Evolutionary conservation across 1,140 invertebrate species (phyloP).

Genomic region (Aculops lycopersici): DNA sequence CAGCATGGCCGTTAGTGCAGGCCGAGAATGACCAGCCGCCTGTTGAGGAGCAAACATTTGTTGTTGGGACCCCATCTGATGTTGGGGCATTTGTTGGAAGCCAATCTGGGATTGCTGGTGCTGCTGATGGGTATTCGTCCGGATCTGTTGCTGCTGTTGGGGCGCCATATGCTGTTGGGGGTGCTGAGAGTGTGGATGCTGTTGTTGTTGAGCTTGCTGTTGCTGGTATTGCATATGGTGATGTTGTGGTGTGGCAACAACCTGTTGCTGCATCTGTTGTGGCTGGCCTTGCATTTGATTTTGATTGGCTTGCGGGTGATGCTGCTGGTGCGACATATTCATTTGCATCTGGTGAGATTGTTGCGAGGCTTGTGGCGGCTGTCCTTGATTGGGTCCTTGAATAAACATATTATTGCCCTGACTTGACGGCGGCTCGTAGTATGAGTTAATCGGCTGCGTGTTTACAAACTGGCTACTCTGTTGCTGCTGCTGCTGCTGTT

Average conservation of each 20-base stretch:
- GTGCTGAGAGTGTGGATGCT: conserved; percentile 8
- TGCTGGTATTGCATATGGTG: conserved; percentile 21
- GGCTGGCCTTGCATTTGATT: conserved; percentile 3
- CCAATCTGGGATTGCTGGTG: background rate
- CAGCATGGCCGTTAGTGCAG: too few relatives aligned
- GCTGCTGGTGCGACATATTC: conserved; percentile 5
- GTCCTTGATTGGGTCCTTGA: background rate
- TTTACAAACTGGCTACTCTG: background rate
- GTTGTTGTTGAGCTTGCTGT: conserved; percentile 16
- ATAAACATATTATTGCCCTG: background rate
- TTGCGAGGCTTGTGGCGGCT: conserved; percentile 5
- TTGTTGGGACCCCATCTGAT: too few relatives aligned
- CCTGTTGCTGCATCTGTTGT: conserved; percentile 4
- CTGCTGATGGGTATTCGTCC: background rate
- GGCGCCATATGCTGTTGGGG: background rate
- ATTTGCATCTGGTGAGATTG: conserved; percentile 4
- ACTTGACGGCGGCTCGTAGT: conserved; percentile 16
- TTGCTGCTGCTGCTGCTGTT: conserved; percentile 1
- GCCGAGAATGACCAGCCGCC: too few relatives aligned
- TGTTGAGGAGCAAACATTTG: too few relatives aligned
- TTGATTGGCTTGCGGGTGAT: conserved; percentile 2
- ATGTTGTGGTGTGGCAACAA: background rate
- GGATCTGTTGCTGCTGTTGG: background rate
- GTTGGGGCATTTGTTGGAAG: background rate
- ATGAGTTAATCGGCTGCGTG: conserved; percentile 11